These are phyloP conservation scores for Todiramphus chloris DNA, from an alignment of 2,113 vertebrate genomes.

Conservation along the genomic window DNA sequence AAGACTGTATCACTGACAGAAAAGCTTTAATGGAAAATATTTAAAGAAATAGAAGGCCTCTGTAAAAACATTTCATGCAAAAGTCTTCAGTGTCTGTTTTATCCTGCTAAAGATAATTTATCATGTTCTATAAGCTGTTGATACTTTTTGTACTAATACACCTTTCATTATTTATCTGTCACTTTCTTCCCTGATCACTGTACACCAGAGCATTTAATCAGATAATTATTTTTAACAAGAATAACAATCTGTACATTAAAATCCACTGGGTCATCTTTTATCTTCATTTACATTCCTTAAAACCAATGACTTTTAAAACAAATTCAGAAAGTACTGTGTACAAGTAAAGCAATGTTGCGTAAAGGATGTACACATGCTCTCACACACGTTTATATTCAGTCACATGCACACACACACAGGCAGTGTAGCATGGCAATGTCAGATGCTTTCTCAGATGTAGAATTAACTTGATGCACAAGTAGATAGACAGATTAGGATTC, in stretches of 20 bases:
- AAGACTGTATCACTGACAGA: neutral
- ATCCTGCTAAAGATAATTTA: neutral
- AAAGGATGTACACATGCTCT: neutral
- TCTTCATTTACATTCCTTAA: neutral
- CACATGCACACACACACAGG: neutral
- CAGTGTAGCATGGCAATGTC: neutral
- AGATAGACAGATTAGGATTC: neutral
- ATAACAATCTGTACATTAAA: neutral
- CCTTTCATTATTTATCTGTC: neutral
- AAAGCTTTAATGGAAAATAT: neutral
- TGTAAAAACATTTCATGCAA: neutral
- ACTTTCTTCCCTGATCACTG: conserved; percentile 6
- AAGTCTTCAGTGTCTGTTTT: neutral
- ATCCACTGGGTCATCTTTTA: neutral
- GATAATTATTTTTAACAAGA: conserved; percentile 32
- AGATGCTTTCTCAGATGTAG: neutral
- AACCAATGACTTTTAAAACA: neutral
- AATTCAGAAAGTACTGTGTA: neutral
- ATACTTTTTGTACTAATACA: neutral
- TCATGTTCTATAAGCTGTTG: neutral
- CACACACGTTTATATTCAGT: neutral
- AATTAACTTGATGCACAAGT: neutral
- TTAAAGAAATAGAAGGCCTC: neutral
- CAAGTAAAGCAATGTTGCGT: neutral
- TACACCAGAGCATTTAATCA: conserved; percentile 31